Evolutionary conservation across 2,888 invertebrate species (phyloP), one percentile per base, ranked within the genome.

Genomic region (Clusia tigrina): DNA sequence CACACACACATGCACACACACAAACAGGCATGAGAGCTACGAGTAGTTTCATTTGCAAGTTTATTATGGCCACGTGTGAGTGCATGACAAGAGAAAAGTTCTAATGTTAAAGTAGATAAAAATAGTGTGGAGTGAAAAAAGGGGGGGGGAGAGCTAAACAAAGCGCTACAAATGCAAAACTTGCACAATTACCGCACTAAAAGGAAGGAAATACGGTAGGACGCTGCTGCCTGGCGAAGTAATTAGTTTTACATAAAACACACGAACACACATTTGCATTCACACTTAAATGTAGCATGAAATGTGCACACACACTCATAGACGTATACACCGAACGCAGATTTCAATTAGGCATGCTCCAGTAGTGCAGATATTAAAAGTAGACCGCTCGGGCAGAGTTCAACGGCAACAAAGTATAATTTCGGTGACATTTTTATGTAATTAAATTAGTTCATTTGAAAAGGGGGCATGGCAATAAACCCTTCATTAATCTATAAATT

Each of bases 231-330:
- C 55, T 20, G 38, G 22, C 37, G 22, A 9, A 55, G 55, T 55
- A 55, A 55, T 55, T 55, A 55, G 55, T 22, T 48, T 6, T 20
- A 22, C 18, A 15, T 20, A 18, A 42, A 2, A 48, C 48, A 48
- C 5, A 18, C 15, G 48, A 2, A 48, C 48, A 48, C 20, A 20
- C 15, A 48, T 22, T 2, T 10, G n/a, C 6, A 42, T n/a, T 42
- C 2, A 32, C 32, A 32, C 12, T 32, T 32, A 32, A 32, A 32
- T 32, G 32, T 32, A 32, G 32, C 6, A 12, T 32, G 32, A n/a
- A n/a, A n/a, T n/a, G n/a, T n/a, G n/a, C n/a, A n/a, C n/a, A n/a
- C n/a, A n/a, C n/a, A n/a, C n/a, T n/a, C n/a, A n/a, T n/a, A n/a
- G n/a, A n/a, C n/a, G n/a, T n/a, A n/a, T n/a, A n/a, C n/a, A n/a